Percentiles rank a stretch among this genome's conserved stretches.
These are phyloP conservation scores for Phoxinus phoxinus DNA, from an alignment of 2,113 vertebrate genomes.

Conservation along the genomic window DNA sequence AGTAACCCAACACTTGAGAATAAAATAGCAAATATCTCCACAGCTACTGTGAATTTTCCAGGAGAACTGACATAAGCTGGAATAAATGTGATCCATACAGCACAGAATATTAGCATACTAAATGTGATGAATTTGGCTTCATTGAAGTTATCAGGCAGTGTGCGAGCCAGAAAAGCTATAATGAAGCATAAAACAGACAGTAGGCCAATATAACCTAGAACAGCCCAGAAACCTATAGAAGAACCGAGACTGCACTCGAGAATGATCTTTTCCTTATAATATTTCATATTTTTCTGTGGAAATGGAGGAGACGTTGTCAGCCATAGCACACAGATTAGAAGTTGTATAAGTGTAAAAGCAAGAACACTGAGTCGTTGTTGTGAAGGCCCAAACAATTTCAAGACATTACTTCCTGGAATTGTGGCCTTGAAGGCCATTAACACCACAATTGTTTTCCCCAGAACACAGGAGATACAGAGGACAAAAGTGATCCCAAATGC, in stretches of 20 bases:
- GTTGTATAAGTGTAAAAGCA: neutral
- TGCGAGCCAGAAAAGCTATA: neutral
- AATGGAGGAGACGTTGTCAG: neutral
- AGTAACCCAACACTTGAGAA: conserved; percentile 72
- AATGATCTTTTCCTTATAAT: neutral
- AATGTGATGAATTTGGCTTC: conserved; percentile 1
- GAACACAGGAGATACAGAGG: no score
- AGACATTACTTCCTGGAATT: neutral
- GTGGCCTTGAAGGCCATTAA: neutral
- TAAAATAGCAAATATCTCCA: neutral
- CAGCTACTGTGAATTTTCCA: conserved; percentile 2
- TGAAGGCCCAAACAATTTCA: conserved; percentile 1
- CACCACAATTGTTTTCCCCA: neutral
- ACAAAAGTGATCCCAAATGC: no score
- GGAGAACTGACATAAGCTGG: neutral
- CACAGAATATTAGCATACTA: neutral
- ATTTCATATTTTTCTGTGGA: neutral
- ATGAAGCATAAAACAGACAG: neutral
- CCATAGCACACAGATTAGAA: conserved; percentile 3
- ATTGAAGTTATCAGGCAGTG: neutral
- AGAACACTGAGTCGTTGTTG: neutral
- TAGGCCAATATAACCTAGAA: neutral
- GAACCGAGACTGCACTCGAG: conserved; percentile 3
- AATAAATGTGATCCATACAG: conserved; percentile 5
- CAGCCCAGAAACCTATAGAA: neutral